Evolutionary conservation across 2,113 vertebrate genomes (phyloP), one percentile per base, ranked within the genome.

Genomic region (Halichoerus grypus): DNA sequence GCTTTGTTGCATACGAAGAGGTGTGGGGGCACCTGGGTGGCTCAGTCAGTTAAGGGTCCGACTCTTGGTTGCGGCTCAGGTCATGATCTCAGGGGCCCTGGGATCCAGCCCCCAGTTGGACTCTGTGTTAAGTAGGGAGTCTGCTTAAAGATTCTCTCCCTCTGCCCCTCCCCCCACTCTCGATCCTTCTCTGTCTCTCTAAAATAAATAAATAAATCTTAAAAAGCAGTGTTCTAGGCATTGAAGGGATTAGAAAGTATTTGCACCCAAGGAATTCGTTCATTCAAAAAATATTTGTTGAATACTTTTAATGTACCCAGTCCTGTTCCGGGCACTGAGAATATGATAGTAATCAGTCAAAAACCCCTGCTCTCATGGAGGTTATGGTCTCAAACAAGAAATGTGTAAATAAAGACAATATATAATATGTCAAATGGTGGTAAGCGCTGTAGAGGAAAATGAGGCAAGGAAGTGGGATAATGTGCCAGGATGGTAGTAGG

Each of bases 291-390:
- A 51, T 72, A 97, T 91, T 72, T 88, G 65, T 51, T 51, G 74
- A 51, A 46, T 53, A 92, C 36, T 97, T 77, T 63, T 49, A 63
- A 26, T 85, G 42, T 79, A 7, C 36, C 42, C 53, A 49, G 59
- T 7, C 81, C 33, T 57, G 21, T 84, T 74, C 65, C 86, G 16
- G 24, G 9, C 12, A 36, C 31, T 22, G 42, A 92, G 59, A 90
- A 96, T 72, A 91, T 21, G 90, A 51, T 53, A 91, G 74, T 83
- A 91, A 91, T 42, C 46, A 95, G n/a, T 51, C 12, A 88, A 71
- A 88, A 83, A 36, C 12, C 46, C 33, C 31, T 83, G 9, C 49
- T 57, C 6, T 84, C 33, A 39, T 18, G 33, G 63, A 90, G n/a
- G 55, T 82, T 72, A 36, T 26, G 15, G 71, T 96, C 26, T 91